Conservation (phyloP, 2,888 invertebrate species). For the Homarus gammarus region DNA sequence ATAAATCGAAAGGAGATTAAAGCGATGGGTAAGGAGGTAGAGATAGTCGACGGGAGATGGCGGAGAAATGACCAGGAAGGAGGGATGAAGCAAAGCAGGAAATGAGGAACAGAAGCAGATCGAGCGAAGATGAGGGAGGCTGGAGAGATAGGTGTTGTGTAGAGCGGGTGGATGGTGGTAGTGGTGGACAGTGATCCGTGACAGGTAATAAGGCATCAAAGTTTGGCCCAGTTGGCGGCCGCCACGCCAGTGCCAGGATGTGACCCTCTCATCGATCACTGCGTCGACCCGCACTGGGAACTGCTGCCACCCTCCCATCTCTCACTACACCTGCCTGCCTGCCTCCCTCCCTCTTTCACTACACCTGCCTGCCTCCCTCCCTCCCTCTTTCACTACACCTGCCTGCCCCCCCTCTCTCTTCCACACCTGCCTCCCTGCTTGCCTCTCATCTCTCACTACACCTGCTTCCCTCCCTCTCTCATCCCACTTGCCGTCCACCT, state of each 20-base stretch:
- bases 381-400: too few species aligned
- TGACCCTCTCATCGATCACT: slow-evolving; percentile 15
- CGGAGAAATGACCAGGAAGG: too few species aligned
- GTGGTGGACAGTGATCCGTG: not conserved
- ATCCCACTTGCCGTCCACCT: too few species aligned
- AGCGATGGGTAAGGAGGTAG: not conserved
- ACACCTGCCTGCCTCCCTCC: not conserved
- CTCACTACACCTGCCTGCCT: not conserved
- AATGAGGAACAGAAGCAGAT: too few species aligned
- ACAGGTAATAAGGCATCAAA: slow-evolving; percentile 5
- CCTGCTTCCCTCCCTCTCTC: too few species aligned
- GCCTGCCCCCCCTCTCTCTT: not conserved
- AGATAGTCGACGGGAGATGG: not conserved
- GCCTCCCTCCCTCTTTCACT: not conserved
- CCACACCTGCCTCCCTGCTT: not conserved
- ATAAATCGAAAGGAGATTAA: too few species aligned
- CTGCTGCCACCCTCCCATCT: too few species aligned
- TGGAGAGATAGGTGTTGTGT: too few species aligned
- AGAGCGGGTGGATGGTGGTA: too few species aligned
- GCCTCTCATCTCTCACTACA: not conserved
- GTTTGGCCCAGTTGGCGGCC: not conserved
- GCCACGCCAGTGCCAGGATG: not conserved
- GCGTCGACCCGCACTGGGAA: not conserved
- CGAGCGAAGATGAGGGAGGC: too few species aligned
- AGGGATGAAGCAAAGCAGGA: too few species aligned